These are phyloP conservation scores for Blera fallax DNA, from an alignment of 2,888 invertebrate species.

Conservation along the genomic window DNA sequence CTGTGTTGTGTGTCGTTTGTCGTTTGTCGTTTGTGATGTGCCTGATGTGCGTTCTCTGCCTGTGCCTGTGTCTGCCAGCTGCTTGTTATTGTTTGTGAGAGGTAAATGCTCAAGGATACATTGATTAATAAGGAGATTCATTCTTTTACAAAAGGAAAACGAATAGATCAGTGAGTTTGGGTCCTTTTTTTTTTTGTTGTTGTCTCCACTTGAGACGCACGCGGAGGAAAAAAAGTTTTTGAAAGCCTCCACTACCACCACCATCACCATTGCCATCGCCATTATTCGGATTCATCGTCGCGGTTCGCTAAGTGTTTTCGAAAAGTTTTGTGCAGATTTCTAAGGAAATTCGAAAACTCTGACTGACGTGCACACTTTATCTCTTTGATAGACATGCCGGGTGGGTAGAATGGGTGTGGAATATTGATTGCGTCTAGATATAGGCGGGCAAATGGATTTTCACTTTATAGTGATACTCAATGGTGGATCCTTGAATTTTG, in stretches of 20 bases:
- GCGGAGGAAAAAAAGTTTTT: constrained; percentile 22
- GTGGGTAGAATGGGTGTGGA: background rate
- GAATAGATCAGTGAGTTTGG: background rate
- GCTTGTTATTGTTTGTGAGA: constrained; percentile 48
- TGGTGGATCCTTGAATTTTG: background rate
- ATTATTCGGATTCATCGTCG: constrained; percentile 24
- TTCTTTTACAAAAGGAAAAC: background rate
- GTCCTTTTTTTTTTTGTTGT: background rate
- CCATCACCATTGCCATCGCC: too few relatives aligned
- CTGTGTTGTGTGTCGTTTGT: constrained; percentile 1
- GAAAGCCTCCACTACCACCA: constrained; percentile 31
- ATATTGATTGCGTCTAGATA: constrained; percentile 46
- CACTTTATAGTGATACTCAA: constrained; percentile 26
- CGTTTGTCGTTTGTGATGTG: background rate
- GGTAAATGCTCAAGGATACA: constrained; percentile 49
- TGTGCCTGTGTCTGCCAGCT: constrained; percentile 29
- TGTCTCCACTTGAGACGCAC: background rate
- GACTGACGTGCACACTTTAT: constrained; percentile 34
- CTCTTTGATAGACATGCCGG: constrained; percentile 36
- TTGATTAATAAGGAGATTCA: constrained; percentile 65
- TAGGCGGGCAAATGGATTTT: constrained; percentile 3
- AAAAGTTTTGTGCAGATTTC: constrained; percentile 2
- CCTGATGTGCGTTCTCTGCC: background rate
- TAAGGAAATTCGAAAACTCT: constrained; percentile 21
- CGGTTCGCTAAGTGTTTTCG: constrained; percentile 22